Conservation (phyloP, 2,888 invertebrate species). For the Sinohyriopsis cumingii region DNA sequence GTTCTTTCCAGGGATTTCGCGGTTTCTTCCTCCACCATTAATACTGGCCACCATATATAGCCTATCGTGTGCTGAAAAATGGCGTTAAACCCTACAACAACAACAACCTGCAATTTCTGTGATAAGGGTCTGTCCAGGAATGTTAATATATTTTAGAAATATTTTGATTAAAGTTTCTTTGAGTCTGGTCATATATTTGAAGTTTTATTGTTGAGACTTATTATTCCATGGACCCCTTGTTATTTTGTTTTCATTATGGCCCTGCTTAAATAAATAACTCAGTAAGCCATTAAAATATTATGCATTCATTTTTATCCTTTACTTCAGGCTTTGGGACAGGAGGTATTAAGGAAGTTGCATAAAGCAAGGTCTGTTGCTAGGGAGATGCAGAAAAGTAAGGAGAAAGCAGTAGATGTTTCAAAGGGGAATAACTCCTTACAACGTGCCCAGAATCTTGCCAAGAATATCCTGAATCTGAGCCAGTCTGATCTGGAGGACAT, state of each 20-base stretch:
- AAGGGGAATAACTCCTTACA: constrained; percentile 51
- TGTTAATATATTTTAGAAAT: no score
- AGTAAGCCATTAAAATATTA: neutral
- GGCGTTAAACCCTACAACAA: no score
- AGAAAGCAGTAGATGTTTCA: constrained; percentile 19
- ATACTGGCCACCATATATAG: no score
- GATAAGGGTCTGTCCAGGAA: no score
- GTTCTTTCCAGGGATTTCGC: no score
- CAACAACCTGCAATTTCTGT: no score
- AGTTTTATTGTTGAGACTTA: no score
- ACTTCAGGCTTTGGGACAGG: constrained; percentile 57
- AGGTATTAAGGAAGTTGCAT: constrained; percentile 52
- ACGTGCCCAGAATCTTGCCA: constrained; percentile 63
- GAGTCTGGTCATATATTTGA: no score
- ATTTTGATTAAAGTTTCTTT: no score
- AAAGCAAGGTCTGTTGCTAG: constrained; percentile 48
- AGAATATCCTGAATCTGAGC: constrained; percentile 68
- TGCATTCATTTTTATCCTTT: neutral
- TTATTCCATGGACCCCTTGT: neutral
- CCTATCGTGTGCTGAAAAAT: no score
- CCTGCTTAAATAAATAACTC: neutral
- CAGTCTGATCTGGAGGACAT: constrained; percentile 69
- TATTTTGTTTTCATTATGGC: neutral
- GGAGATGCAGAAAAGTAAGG: constrained; percentile 34
- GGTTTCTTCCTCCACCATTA: no score